Evolutionary conservation across 2,113 vertebrate species (phyloP), one percentile per base, ranked within the genome.

Genomic region (Pluvianellus socialis): DNA sequence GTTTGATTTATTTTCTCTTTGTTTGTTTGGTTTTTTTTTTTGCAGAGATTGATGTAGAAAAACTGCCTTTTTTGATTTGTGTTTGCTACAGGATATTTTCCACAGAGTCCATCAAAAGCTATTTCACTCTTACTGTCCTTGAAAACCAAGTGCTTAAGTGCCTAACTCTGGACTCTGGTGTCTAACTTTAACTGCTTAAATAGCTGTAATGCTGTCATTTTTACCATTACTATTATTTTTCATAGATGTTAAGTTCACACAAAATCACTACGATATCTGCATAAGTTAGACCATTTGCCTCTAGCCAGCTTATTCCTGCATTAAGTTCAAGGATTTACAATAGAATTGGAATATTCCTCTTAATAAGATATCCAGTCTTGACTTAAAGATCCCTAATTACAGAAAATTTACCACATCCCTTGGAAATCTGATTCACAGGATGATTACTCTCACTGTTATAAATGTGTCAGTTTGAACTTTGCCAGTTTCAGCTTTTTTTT

Each of bases 281-380:
- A 4, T 56, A 65, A 89, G 23, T 55, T 74, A 86, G 14, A 86
- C 22, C 45, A 55, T 71, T 45, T 14, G 67, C 14, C 22, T 92
- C 40, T 58, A 86, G 59, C 42, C n/a, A 95, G 49, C 12, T 86
- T 90, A 67, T 50, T 80, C 12, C 19, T 86, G 21, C 27, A 79
- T 67, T 70, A 70, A 21, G 10, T 5, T 74, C 83, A 77, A 83
- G 59, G n/a, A 80, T 77, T 95, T 90, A 47, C 40, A 58, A 26
- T 27, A 74, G 47, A 94, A 84, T 45, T 86, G 65, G 50, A 67
- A 91, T 88, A 93, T 88, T 42, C 14, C 24, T 90, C 22, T 86
- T 88, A 79, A 75, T 68, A 92, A 95, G 85, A 70, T 82, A 88
- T 58, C 52, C 35, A 93, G 33, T 71, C 67, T 87, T 94, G 68